Percentiles rank a stretch among this genome's conserved stretches.
Conservation (phyloP, 2,113 vertebrate genomes). For the Xenopus borealis region DNA sequence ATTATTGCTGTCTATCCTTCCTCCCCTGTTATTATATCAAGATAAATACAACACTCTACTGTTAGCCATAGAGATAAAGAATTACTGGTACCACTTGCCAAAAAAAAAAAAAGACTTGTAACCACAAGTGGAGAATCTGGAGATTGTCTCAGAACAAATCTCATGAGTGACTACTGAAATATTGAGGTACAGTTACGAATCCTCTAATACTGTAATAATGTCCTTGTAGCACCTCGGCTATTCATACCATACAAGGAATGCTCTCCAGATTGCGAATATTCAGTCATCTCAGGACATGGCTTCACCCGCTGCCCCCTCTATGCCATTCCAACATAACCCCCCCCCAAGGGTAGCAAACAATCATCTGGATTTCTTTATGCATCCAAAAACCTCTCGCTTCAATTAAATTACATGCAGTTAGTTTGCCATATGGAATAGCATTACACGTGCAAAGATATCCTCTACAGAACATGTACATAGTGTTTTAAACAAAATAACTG, state of each 20-base stretch:
- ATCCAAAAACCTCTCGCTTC: slow-evolving; percentile 6
- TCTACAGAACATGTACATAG: neutral
- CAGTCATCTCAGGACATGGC: slow-evolving; percentile 38
- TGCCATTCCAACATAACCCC: neutral
- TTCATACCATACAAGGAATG: neutral
- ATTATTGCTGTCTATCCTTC: too few relatives aligned
- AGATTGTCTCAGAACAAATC: too few relatives aligned
- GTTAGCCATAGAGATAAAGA: too few relatives aligned
- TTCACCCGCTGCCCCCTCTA: neutral
- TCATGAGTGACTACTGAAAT: neutral
- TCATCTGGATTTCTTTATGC: slow-evolving; percentile 31
- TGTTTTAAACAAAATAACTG: neutral
- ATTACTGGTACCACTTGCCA: too few relatives aligned
- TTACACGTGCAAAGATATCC: neutral
- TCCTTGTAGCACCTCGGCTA: slow-evolving; percentile 20
- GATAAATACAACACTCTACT: too few relatives aligned
- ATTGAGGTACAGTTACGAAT: neutral
- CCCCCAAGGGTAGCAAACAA: slow-evolving; percentile 7
- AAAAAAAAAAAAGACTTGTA: too few relatives aligned
- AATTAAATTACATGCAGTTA: slow-evolving; percentile 18
- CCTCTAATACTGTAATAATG: neutral
- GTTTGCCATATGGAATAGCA: neutral
- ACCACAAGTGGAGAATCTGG: too few relatives aligned
- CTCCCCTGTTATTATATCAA: too few relatives aligned
- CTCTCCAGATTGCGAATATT: slow-evolving; percentile 8